Percentiles rank a stretch among this genome's conserved stretches.
phyloP scores from a whole-genome alignment of 2,797 vertebrate species.

The Tragelaphus oryx region DNA sequence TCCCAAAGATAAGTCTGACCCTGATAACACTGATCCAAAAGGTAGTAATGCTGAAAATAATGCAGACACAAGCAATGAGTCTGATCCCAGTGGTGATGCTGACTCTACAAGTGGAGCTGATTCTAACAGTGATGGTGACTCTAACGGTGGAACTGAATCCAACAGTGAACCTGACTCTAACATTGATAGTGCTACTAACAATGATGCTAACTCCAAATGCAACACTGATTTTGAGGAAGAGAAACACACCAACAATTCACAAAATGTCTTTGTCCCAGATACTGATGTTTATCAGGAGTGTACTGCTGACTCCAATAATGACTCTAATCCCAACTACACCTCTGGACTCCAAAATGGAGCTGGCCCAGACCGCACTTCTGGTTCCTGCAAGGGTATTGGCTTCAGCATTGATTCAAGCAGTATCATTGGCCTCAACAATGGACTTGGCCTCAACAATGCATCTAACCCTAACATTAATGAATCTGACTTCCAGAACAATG shows the following conservation, averaged over 20 bases:
- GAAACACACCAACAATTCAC: background rate
- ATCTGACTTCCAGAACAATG: background rate
- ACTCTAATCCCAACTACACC: background rate
- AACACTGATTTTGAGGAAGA: background rate
- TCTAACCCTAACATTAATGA: background rate
- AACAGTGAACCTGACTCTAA: constrained; percentile 6
- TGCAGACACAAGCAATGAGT: background rate
- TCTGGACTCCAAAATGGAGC: background rate
- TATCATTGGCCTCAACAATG: background rate
- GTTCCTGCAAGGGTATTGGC: background rate
- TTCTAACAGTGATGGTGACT: constrained; percentile 13
- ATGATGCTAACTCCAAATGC: constrained; percentile 6
- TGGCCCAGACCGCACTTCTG: background rate
- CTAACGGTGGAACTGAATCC: constrained; percentile 3
- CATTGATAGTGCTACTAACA: background rate
- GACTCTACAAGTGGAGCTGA: background rate
- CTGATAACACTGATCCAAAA: constrained; percentile 46
- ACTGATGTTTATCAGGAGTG: background rate
- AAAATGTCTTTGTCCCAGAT: background rate
- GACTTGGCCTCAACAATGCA: background rate
- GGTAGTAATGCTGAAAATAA: constrained; percentile 21
- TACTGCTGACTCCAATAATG: background rate
- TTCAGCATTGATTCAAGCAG: background rate
- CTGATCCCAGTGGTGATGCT: constrained; percentile 7
- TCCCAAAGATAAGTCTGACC: constrained; percentile 55